A percentile compares a stretch with the other conserved stretches of the same genome.
phyloP scores from a whole-genome alignment of 2,113 vertebrate species.

The Salvelinus fontinalis region DNA sequence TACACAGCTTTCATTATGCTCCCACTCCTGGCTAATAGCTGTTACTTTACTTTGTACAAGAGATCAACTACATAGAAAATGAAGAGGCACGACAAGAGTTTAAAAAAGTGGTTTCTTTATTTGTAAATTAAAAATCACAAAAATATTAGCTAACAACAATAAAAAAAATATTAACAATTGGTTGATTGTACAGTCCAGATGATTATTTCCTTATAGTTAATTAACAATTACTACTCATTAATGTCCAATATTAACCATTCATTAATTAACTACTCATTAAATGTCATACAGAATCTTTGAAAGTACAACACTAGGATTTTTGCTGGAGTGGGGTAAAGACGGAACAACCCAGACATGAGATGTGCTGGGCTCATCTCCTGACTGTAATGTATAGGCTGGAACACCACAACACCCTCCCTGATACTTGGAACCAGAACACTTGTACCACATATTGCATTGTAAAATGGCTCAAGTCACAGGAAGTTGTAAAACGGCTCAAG shows the following conservation, averaged over 20 bases:
- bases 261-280: too few relatives aligned
- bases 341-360: too few relatives aligned
- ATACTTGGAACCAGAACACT: too few relatives aligned
- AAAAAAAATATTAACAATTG: conserved; percentile 60
- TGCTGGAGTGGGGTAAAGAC: not conserved
- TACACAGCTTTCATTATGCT: too few relatives aligned
- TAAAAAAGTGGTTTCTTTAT: conserved; percentile 62
- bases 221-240: conserved; percentile 39
- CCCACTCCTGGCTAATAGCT: too few relatives aligned
- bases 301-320: conserved; percentile 24
- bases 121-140: conserved; percentile 63
- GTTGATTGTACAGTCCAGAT: conserved; percentile 63
- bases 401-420: too few relatives aligned
- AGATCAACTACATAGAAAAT: not conserved
- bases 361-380: too few relatives aligned
- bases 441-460: not conserved
- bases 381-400: too few relatives aligned
- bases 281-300: conserved; percentile 41
- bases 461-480: not conserved
- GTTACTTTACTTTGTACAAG: too few relatives aligned
- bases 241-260: conserved; percentile 34
- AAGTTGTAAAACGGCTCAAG: not conserved
- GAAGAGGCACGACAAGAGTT: not conserved
- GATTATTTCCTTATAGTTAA: conserved; percentile 49
- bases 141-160: conserved; percentile 65